Base-by-base conservation (phyloP, 2,113 vertebrate species). In the Peromyscus californicus region DNA sequence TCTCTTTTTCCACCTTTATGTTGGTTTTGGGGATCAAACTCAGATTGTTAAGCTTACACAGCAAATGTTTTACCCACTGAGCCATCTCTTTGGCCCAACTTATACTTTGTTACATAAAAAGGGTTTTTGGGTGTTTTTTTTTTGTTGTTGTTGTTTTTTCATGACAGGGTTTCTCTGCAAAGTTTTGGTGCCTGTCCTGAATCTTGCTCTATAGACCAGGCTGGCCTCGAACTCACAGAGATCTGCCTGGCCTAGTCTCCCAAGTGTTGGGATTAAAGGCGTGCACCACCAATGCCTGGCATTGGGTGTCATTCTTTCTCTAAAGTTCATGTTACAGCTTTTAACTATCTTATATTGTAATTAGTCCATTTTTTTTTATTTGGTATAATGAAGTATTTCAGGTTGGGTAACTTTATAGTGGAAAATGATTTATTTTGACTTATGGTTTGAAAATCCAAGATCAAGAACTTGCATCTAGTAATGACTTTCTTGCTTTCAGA, bases 311-410 rank as follows among this genome's bases (percentile, higher is more conserved):
- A 61, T 96, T 87, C 74, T 96, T 88, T 95, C 19, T 78, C 70
- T 91, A 72, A 39, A 83, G 15, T 39, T 93, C 45, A 29, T 76
- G 48, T 80, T 89, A 21, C 51, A 92, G n/a, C 24, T 87, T 65
- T 67, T 33, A 80, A 80, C 33, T 80, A 61, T 93, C 92, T 96
- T 21, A 85, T 69, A 85, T 72, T 90, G 16, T 74, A 39, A 91
- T 69, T 54, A 70, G 36, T n/a, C 45, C 2, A 12, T 59, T 45
- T 59, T 83, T 92, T 61, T 45, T 57, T 59, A 39, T 72, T 76
- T 93, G 26, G 8, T 57, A 54, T 31, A 78, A 78, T 54, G 72
- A 87, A 86, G 7, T 78, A 54, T 11, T 61, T 63, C 45, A 76
- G 19, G 6, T 7, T 76, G 12, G 42, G n/a, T 76, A 86, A 76